phyloP scores from a whole-genome alignment of 1,140 invertebrate genomes.

The Araneus ventricosus region DNA sequence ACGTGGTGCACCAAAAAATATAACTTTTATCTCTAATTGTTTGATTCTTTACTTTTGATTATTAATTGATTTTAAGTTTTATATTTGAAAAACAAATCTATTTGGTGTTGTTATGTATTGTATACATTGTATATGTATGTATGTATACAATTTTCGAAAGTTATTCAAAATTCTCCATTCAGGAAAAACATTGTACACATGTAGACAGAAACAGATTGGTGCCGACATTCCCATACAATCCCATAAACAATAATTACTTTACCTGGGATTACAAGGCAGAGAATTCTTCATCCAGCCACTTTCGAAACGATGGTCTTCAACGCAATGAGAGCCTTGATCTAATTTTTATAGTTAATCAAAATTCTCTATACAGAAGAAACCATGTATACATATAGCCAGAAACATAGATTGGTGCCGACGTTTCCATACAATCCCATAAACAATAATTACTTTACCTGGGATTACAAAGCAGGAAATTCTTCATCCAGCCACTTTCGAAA shows the following conservation, averaged over 20 bases:
- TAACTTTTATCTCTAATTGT: no score
- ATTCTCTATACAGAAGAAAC: background rate
- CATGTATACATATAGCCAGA: background rate
- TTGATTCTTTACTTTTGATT: no score
- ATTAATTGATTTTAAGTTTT: no score
- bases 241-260: background rate
- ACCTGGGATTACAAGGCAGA: background rate
- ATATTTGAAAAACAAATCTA: no score
- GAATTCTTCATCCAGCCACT: background rate
- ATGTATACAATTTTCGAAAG: background rate
- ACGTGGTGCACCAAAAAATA: no score
- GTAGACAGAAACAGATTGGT: background rate
- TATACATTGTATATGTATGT: no score
- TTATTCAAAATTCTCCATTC: background rate
- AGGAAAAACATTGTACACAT: background rate
- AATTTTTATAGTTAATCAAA: background rate
- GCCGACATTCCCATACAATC: background rate
- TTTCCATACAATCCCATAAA: background rate
- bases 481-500: background rate
- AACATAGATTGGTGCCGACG: background rate
- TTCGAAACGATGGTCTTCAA: background rate
- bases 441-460: background rate
- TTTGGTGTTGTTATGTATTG: no score
- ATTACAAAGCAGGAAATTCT: background rate
- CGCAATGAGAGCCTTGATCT: background rate